Base-by-base conservation (phyloP, 2,888 invertebrate species). In the Allophyes oxyacanthae region DNA sequence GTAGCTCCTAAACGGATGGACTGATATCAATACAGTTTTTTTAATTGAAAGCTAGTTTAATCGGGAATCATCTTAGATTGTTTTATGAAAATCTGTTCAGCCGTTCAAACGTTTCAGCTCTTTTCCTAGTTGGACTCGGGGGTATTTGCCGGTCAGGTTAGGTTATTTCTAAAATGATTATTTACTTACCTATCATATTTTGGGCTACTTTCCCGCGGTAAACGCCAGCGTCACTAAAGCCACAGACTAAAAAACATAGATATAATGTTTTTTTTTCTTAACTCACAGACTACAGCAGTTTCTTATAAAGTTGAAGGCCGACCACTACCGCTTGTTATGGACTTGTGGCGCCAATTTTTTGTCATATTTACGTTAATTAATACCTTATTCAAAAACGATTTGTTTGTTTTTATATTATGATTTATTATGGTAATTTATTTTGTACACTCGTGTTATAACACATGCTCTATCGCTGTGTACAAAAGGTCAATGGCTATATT, bases 311-410 rank as follows among this genome's bases (percentile, higher is more conserved):
- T 82, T 82, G 82, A 85, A 85, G 84, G 84, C 75, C 80, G 51
- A 10, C 62, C 61, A 67, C 75, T 72, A 67, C 72, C 62, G 68
- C 56, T 70, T 73, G 61, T 72, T 71, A 53, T 72, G 49, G 20
- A 56, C 61, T 43, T 26, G 57, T 74, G 85, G 85, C 85, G 85
- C 84, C 85, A 84, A 76, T 43, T 85, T 85, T 84, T 85, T 85
- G 58, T 65, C 20, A 63, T 34, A 49, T 44, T 52, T 46, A 10
- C 10, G 30, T 5, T 46, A 60, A 51, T 62, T 64, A 60, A 61
- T 54, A 30, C 33, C 54, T 13, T 53, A 54, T 61, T 64, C 55
- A 38, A 55, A 62, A 63, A 7, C 34, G 8, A 54, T 52, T 45
- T 53, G 52, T 75, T 59, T 46, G 46, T 49, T 74, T 63, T 71